phyloP scores from a whole-genome alignment of 2,797 vertebrate genomes.

The Scarus forsteni region DNA sequence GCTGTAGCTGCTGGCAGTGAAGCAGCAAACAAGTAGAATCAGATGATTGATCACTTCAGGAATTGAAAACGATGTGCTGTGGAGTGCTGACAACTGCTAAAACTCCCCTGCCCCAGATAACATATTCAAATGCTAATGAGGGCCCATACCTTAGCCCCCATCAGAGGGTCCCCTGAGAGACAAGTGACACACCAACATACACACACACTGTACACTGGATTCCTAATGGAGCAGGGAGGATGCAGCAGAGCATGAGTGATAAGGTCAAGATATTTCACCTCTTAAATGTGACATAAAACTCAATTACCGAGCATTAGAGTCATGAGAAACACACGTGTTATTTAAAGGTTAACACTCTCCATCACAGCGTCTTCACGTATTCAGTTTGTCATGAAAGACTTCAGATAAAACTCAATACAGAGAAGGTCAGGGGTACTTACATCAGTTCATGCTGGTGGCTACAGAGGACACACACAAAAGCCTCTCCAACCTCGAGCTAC shows the following conservation, averaged over 20 bases:
- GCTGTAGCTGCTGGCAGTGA: slow-evolving; percentile 56
- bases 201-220: slow-evolving; percentile 55
- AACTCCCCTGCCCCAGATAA: slow-evolving; percentile 62
- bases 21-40: slow-evolving; percentile 69
- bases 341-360: slow-evolving; percentile 23
- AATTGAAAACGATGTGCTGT: slow-evolving; percentile 72
- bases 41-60: slow-evolving; percentile 79
- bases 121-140: slow-evolving; percentile 71
- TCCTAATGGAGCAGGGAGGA: slow-evolving; percentile 24
- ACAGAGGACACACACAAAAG: slow-evolving; percentile 60
- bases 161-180: slow-evolving; percentile 62
- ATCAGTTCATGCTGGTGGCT: slow-evolving; percentile 65
- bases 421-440: slow-evolving; percentile 72
- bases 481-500: slow-evolving; percentile 47
- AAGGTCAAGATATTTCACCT: slow-evolving; percentile 42
- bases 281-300: slow-evolving; percentile 45
- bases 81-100: slow-evolving; percentile 80
- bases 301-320: slow-evolving; percentile 27
- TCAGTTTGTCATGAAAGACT: slow-evolving; percentile 15
- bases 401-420: slow-evolving; percentile 26
- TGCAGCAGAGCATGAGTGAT: slow-evolving; percentile 35
- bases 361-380: slow-evolving; percentile 6
- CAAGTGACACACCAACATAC: slow-evolving; percentile 59
- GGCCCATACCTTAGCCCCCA: slow-evolving; percentile 50
- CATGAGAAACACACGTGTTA: slow-evolving; percentile 9